Evolutionary conservation across 2,797 vertebrate species (phyloP), one percentile per base, ranked within the genome.

Genomic region (Bryconaethiops microstoma): DNA sequence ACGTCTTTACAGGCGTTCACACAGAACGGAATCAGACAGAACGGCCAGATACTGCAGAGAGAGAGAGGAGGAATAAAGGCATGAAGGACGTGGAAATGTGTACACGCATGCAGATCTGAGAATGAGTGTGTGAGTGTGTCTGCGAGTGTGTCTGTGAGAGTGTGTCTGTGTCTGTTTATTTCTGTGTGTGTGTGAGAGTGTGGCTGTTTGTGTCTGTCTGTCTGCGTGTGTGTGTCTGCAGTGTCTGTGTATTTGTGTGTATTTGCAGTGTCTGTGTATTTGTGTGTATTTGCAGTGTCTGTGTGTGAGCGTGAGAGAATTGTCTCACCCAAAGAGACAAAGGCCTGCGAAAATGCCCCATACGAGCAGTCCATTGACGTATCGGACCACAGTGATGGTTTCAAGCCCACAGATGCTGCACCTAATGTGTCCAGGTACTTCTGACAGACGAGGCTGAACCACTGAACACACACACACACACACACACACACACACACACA

Each of bases 361-460:
- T 8, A 89, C 86, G 42, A 93, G 77, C 9, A 67, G 0, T 0
- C 95, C 95, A 7, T 25, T 79, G 0, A 74, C 89, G 83, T 92
- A 62, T 42, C 74, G 50, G 0, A 77, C 75, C 29, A 23, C 72
- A 0, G 94, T 96, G 57, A 94, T 71, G 7, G 95, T 86, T 14
- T 42, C 87, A 79, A 77, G 90, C 52, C 89, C 89, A 69, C 95
- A 96, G 45, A 84, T 69, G 10, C 91, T 92, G 75, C 95, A 96
- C 45, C 29, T 67, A 68, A 91, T 93, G 72, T 87, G 87, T 23
- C 90, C 91, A 0, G 95, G 87, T 54, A 6, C 0, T 0, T 90
- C 85, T 0, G 4, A 55, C 0, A 87, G 87, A 1, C 0, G 1
- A 5, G 67, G 12, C 57, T 89, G 80, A 9, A 84, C 2, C 21